phyloP scores from a whole-genome alignment of 2,113 vertebrate species.

The Synchiropus splendidus region DNA sequence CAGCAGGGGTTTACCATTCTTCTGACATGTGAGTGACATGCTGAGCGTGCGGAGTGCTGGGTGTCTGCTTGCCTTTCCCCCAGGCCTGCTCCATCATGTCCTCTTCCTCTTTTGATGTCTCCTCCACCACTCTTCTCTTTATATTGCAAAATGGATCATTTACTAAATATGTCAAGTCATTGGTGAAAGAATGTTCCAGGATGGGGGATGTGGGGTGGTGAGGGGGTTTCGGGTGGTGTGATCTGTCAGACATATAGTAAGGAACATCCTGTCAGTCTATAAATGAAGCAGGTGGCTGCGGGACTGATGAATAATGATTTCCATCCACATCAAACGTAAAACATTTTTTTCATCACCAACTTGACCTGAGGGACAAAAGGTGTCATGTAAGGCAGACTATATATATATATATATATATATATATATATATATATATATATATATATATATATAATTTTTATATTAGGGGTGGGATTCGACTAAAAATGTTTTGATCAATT shows the following conservation, averaged over 20 bases:
- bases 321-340: too few relatives aligned
- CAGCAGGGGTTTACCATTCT: conserved; percentile 37
- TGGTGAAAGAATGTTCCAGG: conserved; percentile 5
- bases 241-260: too few relatives aligned
- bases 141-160: conserved; percentile 10
- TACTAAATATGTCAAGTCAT: conserved; percentile 1
- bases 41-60: conserved; percentile 7
- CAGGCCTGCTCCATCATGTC: conserved; percentile 43
- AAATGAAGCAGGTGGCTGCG: not conserved
- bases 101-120: conserved; percentile 41
- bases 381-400: too few relatives aligned
- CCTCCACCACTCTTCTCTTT: conserved; percentile 7
- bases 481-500: too few relatives aligned
- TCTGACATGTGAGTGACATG: conserved; percentile 49
- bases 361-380: too few relatives aligned
- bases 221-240: too few relatives aligned
- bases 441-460: too few relatives aligned
- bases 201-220: not conserved
- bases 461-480: too few relatives aligned
- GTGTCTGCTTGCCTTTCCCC: conserved; percentile 42
- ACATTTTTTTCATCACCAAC: too few relatives aligned
- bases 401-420: too few relatives aligned
- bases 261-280: too few relatives aligned
- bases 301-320: not conserved
- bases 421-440: too few relatives aligned